These are phyloP conservation scores for Adelognathus sp. DNA, from an alignment of 2,888 invertebrate genomes.

Conservation along the genomic window DNA sequence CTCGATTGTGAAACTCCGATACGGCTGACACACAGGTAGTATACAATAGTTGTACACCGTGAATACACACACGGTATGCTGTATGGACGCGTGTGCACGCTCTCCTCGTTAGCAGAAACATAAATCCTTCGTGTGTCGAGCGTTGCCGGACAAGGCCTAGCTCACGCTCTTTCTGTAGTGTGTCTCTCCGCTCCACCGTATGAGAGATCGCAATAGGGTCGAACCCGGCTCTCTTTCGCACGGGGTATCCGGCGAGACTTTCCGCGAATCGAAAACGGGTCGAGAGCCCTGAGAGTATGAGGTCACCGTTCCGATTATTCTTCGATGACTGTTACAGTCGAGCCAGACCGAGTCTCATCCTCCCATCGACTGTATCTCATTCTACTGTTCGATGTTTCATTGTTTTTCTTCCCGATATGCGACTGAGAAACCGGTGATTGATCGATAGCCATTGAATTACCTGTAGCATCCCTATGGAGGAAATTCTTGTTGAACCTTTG, in stretches of 20 bases:
- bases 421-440: neutral
- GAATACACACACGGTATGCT: neutral
- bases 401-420: neutral
- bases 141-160: conserved; percentile 58
- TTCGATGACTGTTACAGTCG: conserved; percentile 37
- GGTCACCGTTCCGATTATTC: conserved; percentile 59
- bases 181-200: conserved; percentile 32
- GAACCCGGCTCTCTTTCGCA: conserved; percentile 44
- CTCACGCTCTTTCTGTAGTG: conserved; percentile 43
- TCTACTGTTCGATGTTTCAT: neutral
- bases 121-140: conserved; percentile 62
- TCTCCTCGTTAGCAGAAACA: conserved; percentile 65
- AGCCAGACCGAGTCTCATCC: conserved; percentile 23
- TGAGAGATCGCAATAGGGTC: conserved; percentile 55
- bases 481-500: neutral
- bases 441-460: neutral
- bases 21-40: conserved; percentile 37
- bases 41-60: conserved; percentile 16
- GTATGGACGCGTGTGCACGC: conserved; percentile 37
- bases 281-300: conserved; percentile 57
- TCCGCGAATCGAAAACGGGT: conserved; percentile 65
- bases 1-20: conserved; percentile 51
- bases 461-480: neutral
- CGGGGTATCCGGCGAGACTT: conserved; percentile 58
- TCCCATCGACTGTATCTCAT: conserved; percentile 36